Evolutionary conservation across 2,797 vertebrate genomes (phyloP).

Genomic region (Miopithecus talapoin): DNA sequence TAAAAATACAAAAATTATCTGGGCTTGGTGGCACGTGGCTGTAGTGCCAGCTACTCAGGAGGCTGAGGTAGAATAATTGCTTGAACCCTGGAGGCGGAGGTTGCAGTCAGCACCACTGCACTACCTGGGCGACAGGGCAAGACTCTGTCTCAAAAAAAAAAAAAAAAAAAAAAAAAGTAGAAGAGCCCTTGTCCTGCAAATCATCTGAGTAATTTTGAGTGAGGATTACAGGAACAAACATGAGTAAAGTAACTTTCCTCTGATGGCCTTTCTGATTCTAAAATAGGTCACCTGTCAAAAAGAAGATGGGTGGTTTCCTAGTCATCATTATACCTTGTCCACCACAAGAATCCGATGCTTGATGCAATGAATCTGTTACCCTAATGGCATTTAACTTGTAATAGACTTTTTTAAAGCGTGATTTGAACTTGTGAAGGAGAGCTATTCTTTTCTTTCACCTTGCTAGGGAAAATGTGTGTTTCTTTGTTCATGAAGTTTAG

Average conservation of each 20-base stretch:
- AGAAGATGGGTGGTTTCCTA: not conserved
- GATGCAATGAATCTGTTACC: not conserved
- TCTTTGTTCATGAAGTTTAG: not conserved
- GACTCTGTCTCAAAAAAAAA: not conserved
- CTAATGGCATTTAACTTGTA: not conserved
- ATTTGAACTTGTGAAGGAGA: not conserved
- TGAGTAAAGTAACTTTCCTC: not conserved
- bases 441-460: not conserved
- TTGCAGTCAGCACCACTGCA: not conserved
- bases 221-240: not conserved
- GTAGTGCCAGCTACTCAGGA: not conserved
- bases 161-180: not conserved
- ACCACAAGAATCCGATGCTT: not conserved
- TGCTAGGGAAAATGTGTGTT: not conserved
- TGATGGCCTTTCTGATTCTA: not conserved
- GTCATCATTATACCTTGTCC: not conserved
- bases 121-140: not conserved
- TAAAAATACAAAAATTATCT: not conserved
- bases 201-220: not conserved
- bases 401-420: not conserved
- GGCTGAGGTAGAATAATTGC: not conserved
- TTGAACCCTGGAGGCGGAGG: not conserved
- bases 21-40: not conserved
- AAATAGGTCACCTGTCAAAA: slow-evolving; percentile 24
- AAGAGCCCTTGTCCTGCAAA: not conserved